Evolutionary conservation across 2,113 vertebrate species (phyloP).

Genomic region (Leiothrix lutea): DNA sequence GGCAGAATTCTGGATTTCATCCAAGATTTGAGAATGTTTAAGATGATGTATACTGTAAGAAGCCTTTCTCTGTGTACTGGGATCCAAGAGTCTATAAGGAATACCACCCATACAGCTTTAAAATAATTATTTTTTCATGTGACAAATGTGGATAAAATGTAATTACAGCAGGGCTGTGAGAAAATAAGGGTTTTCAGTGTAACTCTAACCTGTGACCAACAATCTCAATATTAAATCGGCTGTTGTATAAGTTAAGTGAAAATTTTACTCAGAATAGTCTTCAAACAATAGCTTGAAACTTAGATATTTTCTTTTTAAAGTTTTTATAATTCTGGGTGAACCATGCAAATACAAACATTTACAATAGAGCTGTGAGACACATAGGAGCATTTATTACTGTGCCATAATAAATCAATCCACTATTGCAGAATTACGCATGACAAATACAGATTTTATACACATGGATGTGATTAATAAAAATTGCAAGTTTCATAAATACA

Average conservation of each 20-base stretch:
- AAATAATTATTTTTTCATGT: not conserved
- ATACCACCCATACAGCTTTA: not conserved
- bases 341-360: not conserved
- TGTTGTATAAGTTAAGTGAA: not conserved
- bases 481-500: not conserved
- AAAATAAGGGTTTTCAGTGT: not conserved
- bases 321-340: not conserved
- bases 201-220: not conserved
- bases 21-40: not conserved
- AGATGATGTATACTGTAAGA: not conserved
- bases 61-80: not conserved
- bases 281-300: not conserved
- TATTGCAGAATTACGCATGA: not conserved
- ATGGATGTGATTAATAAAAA: not conserved
- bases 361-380: not conserved
- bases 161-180: not conserved
- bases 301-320: not conserved
- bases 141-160: not conserved
- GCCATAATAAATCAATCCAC: not conserved
- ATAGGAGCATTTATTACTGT: not conserved
- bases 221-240: not conserved
- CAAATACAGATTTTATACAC: not conserved
- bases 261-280: not conserved
- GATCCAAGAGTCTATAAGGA: not conserved
- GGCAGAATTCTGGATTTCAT: not conserved